phyloP scores from a whole-genome alignment of 2,888 invertebrate species.

The Standfussiana lucernea region DNA sequence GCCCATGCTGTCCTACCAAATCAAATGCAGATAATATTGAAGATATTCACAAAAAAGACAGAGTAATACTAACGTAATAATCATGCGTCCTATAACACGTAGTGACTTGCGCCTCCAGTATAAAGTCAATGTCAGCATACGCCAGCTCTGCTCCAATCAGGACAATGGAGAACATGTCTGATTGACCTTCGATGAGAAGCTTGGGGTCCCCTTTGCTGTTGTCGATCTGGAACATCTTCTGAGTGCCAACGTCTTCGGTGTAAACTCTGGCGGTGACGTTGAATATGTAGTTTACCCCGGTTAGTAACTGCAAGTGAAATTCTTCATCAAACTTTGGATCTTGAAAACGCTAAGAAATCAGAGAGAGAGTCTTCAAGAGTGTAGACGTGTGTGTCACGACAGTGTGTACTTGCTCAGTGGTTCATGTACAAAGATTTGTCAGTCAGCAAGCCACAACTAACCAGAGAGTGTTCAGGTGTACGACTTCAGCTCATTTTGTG shows the following conservation, averaged over 20 bases:
- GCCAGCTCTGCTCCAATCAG: slow-evolving; percentile 76
- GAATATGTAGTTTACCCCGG: slow-evolving; percentile 79
- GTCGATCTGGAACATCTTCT: slow-evolving; percentile 77
- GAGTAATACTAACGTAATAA: slow-evolving; percentile 77
- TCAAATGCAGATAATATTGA: too few species aligned
- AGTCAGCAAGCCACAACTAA: background rate
- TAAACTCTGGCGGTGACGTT: slow-evolving; percentile 72
- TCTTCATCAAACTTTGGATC: background rate
- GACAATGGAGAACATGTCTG: slow-evolving; percentile 77
- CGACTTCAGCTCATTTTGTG: background rate
- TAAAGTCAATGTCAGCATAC: slow-evolving; percentile 75
- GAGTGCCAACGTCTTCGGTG: slow-evolving; percentile 50
- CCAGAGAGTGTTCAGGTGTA: background rate
- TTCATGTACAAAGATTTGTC: too few species aligned
- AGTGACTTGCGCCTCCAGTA: slow-evolving; percentile 78
- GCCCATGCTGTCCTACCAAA: background rate
- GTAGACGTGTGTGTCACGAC: too few species aligned
- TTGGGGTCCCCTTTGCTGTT: slow-evolving; percentile 75
- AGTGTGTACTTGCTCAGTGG: too few species aligned
- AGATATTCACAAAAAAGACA: background rate
- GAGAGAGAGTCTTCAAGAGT: too few species aligned
- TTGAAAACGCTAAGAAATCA: too few species aligned
- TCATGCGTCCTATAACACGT: slow-evolving; percentile 79
- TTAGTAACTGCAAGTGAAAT: slow-evolving; percentile 72
- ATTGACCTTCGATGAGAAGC: slow-evolving; percentile 74